A percentile compares a stretch with the other conserved stretches of the same genome.
phyloP scores from a whole-genome alignment of 2,888 invertebrate genomes.

The Axea sp. region DNA sequence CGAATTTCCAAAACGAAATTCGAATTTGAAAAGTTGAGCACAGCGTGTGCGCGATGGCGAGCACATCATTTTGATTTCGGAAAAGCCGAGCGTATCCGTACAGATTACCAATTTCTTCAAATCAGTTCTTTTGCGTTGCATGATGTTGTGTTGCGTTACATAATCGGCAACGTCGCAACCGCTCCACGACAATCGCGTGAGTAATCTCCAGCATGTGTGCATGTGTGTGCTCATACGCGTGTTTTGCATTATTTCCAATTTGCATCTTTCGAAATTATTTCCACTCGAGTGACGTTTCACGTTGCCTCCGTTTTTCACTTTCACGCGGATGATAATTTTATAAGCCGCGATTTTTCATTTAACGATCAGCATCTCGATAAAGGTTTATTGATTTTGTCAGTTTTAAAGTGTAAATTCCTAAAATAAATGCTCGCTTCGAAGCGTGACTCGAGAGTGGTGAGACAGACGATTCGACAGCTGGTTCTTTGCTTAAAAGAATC shows the following conservation, averaged over 20 bases:
- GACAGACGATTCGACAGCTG: too few relatives aligned
- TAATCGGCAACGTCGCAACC: conserved; percentile 61
- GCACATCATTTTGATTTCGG: too few relatives aligned
- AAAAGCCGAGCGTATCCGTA: conserved; percentile 34
- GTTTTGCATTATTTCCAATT: conserved; percentile 44
- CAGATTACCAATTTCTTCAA: conserved; percentile 43
- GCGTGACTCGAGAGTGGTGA: too few relatives aligned
- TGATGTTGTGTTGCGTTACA: conserved; percentile 52
- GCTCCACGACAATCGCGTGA: conserved; percentile 51
- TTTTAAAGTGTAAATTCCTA: conserved; percentile 1
- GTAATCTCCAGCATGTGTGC: conserved; percentile 40
- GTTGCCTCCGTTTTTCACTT: background rate
- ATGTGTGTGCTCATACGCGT: conserved; percentile 15
- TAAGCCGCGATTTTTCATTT: background rate
- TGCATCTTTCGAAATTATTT: conserved; percentile 28
- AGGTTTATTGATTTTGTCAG: conserved; percentile 14
- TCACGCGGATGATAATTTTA: conserved; percentile 4
- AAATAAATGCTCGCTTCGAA: too few relatives aligned
- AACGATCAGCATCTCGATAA: conserved; percentile 10
- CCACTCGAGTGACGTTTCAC: background rate
- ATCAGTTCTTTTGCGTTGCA: conserved; percentile 50
- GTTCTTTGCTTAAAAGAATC: too few relatives aligned
- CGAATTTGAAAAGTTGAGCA: too few relatives aligned
- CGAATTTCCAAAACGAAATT: too few relatives aligned
- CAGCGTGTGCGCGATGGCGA: too few relatives aligned